A percentile compares a stretch with the other conserved stretches of the same genome.
Evolutionary conservation across 2,888 invertebrate genomes (phyloP).

Genomic region (Choristoneura rosaceana): DNA sequence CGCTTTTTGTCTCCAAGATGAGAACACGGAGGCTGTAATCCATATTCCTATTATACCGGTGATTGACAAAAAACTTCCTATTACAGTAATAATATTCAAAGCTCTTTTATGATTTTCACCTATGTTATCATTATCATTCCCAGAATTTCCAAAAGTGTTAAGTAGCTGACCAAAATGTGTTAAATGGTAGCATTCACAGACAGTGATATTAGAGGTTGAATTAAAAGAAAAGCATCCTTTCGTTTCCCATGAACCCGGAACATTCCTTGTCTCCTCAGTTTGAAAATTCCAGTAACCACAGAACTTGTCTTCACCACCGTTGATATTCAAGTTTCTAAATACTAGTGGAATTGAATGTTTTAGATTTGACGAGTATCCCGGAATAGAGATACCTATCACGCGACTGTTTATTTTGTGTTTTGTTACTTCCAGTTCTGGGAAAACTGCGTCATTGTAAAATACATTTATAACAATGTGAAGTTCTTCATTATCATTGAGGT

Average conservation of each 20-base stretch:
- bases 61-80: conserved; percentile 86
- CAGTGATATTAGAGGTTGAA: conserved; percentile 57
- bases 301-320: conserved; percentile 52
- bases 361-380: conserved; percentile 84
- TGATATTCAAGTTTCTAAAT: conserved; percentile 62
- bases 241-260: conserved; percentile 82
- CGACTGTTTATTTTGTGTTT: conserved; percentile 72
- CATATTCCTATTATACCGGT: conserved; percentile 85
- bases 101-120: conserved; percentile 66
- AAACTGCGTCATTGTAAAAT: conserved; percentile 83
- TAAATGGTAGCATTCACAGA: conserved; percentile 85
- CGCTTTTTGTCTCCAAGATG: conserved; percentile 86
- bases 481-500: conserved; percentile 46
- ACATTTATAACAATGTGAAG: conserved; percentile 80
- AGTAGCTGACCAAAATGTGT: conserved; percentile 87
- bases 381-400: conserved; percentile 86
- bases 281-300: conserved; percentile 87
- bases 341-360: conserved; percentile 83
- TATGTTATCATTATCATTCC: conserved; percentile 46
- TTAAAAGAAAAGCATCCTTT: conserved; percentile 79
- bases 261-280: conserved; percentile 48
- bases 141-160: conserved; percentile 51
- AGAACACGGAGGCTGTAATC: conserved; percentile 84
- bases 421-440: conserved; percentile 73
- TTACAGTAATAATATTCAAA: conserved; percentile 84